Percentiles rank a stretch among this genome's conserved stretches.
Evolutionary conservation across 2,888 invertebrate genomes (phyloP).

Genomic region (Gortyna flavago): DNA sequence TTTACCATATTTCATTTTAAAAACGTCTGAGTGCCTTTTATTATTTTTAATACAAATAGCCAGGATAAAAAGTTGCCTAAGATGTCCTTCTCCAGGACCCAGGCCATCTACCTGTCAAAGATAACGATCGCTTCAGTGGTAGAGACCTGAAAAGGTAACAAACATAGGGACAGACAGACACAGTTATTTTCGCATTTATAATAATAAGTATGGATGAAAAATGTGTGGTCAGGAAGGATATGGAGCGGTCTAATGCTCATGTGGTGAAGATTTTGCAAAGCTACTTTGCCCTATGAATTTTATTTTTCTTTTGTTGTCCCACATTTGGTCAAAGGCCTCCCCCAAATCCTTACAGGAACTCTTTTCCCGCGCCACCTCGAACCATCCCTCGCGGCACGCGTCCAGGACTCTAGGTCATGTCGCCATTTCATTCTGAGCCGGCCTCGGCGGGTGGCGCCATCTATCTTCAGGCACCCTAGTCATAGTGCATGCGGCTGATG

Average conservation of each 20-base stretch:
- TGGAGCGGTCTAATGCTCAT: neutral
- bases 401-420: no score
- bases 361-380: no score
- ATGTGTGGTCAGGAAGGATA: neutral
- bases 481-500: no score
- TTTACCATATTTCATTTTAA: neutral
- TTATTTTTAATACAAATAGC: neutral
- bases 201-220: neutral
- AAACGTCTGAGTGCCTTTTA: neutral
- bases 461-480: no score
- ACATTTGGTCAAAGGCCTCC: no score
- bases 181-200: neutral
- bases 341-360: no score
- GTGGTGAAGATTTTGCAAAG: neutral
- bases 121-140: neutral
- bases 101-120: neutral
- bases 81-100: neutral
- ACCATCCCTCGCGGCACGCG: no score
- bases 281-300: neutral
- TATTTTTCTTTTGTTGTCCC: no score
- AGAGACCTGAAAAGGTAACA: neutral
- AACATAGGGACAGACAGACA: neutral
- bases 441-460: no score
- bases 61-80: neutral
- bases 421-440: no score